Percentiles rank a stretch among this genome's conserved stretches.
Evolutionary conservation across 2,113 vertebrate species (phyloP).

Genomic region (Oncorhynchus kisutch): DNA sequence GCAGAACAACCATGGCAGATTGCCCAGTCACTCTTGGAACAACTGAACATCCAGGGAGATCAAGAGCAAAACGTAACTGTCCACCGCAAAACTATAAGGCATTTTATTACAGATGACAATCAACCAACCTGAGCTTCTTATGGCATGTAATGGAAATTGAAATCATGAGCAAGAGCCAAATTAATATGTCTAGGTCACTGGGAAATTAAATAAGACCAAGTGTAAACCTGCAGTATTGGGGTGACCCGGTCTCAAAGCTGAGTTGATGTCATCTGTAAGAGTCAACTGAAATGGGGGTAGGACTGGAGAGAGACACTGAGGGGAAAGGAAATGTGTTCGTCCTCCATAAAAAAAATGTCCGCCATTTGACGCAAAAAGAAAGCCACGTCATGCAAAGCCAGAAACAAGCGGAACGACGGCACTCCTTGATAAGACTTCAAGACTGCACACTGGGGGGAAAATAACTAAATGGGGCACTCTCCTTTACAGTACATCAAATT

Average conservation of each 20-base stretch:
- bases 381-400: conserved; percentile 69
- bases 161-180: too few species aligned
- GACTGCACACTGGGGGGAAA: conserved; percentile 27
- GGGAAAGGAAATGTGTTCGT: neutral
- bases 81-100: neutral
- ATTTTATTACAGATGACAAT: conserved; percentile 1
- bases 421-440: conserved; percentile 44
- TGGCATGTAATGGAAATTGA: too few species aligned
- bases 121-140: conserved; percentile 1
- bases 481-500: conserved; percentile 38
- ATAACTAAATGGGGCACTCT: conserved; percentile 43
- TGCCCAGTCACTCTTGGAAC: neutral
- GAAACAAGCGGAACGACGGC: conserved; percentile 57
- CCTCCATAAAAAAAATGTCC: neutral
- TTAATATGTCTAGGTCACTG: neutral
- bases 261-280: conserved; percentile 25
- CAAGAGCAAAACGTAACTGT: neutral
- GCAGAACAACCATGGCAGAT: neutral
- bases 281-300: conserved; percentile 1
- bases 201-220: too few species aligned
- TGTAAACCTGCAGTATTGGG: too few species aligned
- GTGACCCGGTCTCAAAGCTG: neutral
- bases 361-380: conserved; percentile 17
- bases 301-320: neutral
- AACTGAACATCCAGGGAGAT: conserved; percentile 3